A percentile compares a stretch with the other conserved stretches of the same genome.
These are phyloP conservation scores for Halocynthia aurantium DNA, from an alignment of 23 tunicate genomes.

Conservation along the genomic window DNA sequence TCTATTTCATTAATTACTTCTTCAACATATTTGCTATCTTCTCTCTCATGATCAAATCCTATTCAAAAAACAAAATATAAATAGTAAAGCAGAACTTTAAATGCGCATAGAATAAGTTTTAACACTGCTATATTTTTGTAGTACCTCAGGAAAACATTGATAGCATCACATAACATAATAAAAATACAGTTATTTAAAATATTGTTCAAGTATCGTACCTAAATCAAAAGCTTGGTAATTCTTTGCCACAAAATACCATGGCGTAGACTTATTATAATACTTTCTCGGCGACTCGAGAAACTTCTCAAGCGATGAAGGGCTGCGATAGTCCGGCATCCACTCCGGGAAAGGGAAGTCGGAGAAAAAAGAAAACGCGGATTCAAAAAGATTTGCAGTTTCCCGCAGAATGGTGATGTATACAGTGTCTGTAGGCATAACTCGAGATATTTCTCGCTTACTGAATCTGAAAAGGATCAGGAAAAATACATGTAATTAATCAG, in stretches of 20 bases:
- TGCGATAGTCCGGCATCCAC: constrained; percentile 58
- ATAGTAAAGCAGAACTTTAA: not conserved
- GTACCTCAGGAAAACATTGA: not conserved
- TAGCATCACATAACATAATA: not conserved
- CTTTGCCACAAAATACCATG: constrained; percentile 94
- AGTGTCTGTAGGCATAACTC: constrained; percentile 26
- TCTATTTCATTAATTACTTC: constrained; percentile 42
- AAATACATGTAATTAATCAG: not conserved
- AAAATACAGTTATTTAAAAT: not conserved
- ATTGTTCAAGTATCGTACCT: constrained; percentile 19
- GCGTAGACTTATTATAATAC: constrained; percentile 77
- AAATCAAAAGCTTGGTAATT: constrained; percentile 93
- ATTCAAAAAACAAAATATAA: not conserved
- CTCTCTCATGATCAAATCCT: constrained; percentile 61
- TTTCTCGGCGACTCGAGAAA: constrained; percentile 39
- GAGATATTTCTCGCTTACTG: constrained; percentile 15
- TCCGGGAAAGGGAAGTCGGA: constrained; percentile 87
- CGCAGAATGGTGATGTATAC: constrained; percentile 64
- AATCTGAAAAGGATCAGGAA: constrained; percentile 17
- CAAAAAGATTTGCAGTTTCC: constrained; percentile 79
- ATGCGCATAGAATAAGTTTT: not conserved
- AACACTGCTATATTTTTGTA: not conserved
- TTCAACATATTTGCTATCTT: constrained; percentile 35
- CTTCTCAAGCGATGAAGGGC: constrained; percentile 21
- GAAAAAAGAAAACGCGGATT: constrained; percentile 92